Conservation (phyloP, 1,140 invertebrate species). For the Nephila pilipes region DNA sequence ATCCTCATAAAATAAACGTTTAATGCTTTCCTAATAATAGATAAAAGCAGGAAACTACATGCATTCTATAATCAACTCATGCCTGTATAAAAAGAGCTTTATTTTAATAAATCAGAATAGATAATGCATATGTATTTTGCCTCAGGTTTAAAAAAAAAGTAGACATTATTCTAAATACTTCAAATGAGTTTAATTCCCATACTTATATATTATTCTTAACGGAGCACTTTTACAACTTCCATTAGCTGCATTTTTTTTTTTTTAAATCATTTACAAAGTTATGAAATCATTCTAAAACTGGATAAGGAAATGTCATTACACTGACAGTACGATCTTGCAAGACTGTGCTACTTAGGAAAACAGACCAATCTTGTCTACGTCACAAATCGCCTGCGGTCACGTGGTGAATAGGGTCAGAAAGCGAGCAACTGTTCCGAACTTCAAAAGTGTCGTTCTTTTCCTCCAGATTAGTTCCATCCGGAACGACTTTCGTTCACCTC, state of each 20-base stretch:
- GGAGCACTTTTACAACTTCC: neutral
- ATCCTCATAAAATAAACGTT: too few species aligned
- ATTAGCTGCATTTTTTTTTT: neutral
- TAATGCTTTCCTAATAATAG: too few species aligned
- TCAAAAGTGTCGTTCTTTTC: neutral
- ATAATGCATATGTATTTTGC: neutral
- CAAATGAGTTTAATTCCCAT: neutral
- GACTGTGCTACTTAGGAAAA: neutral
- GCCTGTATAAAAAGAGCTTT: too few species aligned
- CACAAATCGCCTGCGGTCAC: constrained; percentile 9
- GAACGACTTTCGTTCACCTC: constrained; percentile 7
- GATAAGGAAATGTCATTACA: neutral
- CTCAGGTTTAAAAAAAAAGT: neutral
- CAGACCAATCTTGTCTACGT: neutral
- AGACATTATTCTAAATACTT: neutral
- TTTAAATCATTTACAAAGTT: neutral
- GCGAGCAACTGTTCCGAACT: neutral
- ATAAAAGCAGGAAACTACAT: too few species aligned
- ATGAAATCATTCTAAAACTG: neutral
- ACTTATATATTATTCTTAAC: neutral
- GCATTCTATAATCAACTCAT: too few species aligned
- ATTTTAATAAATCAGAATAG: neutral
- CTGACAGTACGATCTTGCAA: neutral
- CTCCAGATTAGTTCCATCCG: neutral
- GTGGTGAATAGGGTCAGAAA: constrained; percentile 13